A percentile compares a stretch with the other conserved stretches of the same genome.
Conservation (phyloP, 2,888 invertebrate genomes). For the Eupsilia transversa region DNA sequence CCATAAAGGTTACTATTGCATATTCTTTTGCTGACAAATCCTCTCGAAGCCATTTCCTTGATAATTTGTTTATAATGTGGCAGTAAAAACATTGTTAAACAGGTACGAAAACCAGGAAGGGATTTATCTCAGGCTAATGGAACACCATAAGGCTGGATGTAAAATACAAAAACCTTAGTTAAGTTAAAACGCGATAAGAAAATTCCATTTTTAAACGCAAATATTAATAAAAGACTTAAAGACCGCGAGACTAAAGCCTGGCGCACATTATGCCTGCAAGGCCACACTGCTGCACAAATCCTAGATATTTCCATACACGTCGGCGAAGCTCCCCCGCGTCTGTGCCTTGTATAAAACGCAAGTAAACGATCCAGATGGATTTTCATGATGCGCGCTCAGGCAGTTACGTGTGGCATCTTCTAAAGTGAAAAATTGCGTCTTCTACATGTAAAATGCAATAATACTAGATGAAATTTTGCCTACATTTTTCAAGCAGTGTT, state of each 20-base stretch:
- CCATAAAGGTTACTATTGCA: background rate
- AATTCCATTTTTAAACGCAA: background rate
- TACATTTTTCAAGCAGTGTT: background rate
- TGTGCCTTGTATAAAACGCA: conserved; percentile 39
- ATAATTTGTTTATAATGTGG: background rate
- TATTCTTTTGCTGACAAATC: background rate
- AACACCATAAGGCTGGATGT: background rate
- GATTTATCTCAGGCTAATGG: background rate
- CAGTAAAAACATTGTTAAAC: background rate
- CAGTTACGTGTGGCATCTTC: conserved; percentile 24
- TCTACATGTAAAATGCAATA: conserved; percentile 27
- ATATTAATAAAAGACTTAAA: conserved; percentile 8
- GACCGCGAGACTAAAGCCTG: conserved; percentile 13
- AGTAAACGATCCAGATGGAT: conserved; percentile 50
- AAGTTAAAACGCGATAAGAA: background rate
- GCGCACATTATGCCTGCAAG: conserved; percentile 20
- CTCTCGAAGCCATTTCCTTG: background rate
- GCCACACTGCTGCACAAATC: conserved; percentile 40
- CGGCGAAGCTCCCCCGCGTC: conserved; percentile 23
- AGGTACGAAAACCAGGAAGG: background rate
- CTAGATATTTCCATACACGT: conserved; percentile 42
- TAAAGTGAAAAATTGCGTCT: conserved; percentile 48
- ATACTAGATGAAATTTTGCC: conserved; percentile 13
- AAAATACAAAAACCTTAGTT: background rate
- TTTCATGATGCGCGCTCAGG: conserved; percentile 37